phyloP scores from a whole-genome alignment of 2,113 vertebrate species.

The Microcebus murinus region DNA sequence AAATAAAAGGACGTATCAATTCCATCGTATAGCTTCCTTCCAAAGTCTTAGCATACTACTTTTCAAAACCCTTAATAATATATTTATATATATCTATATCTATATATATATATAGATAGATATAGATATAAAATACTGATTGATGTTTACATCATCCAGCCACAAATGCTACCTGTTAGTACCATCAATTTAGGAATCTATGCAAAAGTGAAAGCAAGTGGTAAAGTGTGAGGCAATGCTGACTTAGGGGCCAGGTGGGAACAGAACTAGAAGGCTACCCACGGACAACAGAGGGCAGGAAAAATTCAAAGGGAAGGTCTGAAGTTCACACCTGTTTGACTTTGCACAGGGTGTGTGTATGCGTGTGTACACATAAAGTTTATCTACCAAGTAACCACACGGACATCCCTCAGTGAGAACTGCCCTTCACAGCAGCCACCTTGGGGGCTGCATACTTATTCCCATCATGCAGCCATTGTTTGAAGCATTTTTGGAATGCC shows the following conservation, averaged over 20 bases:
- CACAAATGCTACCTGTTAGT: neutral
- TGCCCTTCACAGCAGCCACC: neutral
- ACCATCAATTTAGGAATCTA: neutral
- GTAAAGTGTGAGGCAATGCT: neutral
- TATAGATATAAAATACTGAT: neutral
- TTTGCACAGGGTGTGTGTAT: neutral
- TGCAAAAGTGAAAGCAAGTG: neutral
- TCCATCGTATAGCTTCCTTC: neutral
- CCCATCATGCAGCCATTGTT: neutral
- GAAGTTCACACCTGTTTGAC: neutral
- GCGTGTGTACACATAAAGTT: neutral
- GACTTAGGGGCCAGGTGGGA: neutral
- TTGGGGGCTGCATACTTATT: neutral
- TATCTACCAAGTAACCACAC: neutral
- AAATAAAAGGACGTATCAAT: neutral
- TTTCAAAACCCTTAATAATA: neutral
- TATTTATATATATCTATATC: too few relatives aligned
- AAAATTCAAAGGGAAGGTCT: neutral
- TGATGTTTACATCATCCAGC: neutral
- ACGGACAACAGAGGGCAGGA: neutral
- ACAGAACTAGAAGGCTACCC: neutral
- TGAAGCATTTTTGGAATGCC: constrained; percentile 2
- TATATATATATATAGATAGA: too few relatives aligned
- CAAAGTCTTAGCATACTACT: neutral
- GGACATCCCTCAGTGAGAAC: neutral